phyloP scores from a whole-genome alignment of 2,888 invertebrate genomes.

The Orthosia gracilis region DNA sequence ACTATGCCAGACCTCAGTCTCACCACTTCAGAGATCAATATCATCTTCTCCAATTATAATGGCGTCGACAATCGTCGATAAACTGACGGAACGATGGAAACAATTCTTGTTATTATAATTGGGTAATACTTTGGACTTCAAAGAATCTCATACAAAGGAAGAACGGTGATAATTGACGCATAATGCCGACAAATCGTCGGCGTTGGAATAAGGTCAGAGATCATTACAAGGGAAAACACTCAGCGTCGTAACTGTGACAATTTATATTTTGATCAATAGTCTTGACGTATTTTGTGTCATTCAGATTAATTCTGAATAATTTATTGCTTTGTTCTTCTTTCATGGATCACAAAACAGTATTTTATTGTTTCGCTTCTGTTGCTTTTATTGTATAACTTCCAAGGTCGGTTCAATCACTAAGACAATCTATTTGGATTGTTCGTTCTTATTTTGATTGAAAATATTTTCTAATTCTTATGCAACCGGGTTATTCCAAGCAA shows the following conservation, averaged over 20 bases:
- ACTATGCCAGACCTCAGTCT: not conserved
- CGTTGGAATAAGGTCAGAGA: conserved; percentile 55
- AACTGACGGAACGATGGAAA: conserved; percentile 33
- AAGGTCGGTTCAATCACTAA: not conserved
- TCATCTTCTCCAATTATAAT: conserved; percentile 33
- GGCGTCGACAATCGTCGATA: conserved; percentile 22
- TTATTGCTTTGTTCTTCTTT: conserved; percentile 30
- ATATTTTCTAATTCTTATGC: not conserved
- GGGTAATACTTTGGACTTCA: conserved; percentile 55
- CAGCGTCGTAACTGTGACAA: conserved; percentile 31
- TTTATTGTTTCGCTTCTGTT: conserved; percentile 20
- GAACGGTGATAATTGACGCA: conserved; percentile 57
- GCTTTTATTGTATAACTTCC: conserved; percentile 1
- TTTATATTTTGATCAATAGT: conserved; percentile 50
- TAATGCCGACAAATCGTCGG: conserved; percentile 55
- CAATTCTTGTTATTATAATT: conserved; percentile 55
- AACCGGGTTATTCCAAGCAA: too few species aligned
- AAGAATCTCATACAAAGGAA: conserved; percentile 49
- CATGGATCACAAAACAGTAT: conserved; percentile 26
- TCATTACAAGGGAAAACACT: conserved; percentile 60
- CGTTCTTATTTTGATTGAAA: too few species aligned
- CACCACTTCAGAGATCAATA: conserved; percentile 10
- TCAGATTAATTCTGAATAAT: conserved; percentile 42
- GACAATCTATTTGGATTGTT: not conserved
- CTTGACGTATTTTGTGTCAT: conserved; percentile 42